Base-by-base conservation (phyloP, 1,140 invertebrate species). In the Berghia stephanieae region DNA sequence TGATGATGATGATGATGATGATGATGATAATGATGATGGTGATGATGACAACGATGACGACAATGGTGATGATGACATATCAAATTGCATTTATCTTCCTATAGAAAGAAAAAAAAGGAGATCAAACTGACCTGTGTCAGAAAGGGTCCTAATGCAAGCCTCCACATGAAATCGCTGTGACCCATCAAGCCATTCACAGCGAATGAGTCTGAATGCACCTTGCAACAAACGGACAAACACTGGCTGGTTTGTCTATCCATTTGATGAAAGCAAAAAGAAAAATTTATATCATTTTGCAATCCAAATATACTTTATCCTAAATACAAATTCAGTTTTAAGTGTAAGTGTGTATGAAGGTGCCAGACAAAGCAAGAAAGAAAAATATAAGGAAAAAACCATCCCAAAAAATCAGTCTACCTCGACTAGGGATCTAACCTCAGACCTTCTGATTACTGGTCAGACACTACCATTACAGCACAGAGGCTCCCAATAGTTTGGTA, bases 191-290 rank as follows among this genome's bases (percentile, higher is more conserved):
- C 96, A 98, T 78, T 92, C 91, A 89, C 95, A 97, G 84, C 97
- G 95, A 77, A 96, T 96, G 10, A 98, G 93, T 83, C 95, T 92
- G 90, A 96, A 97, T 68, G 95, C 95, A 31, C 95, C 95, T 91
- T 98, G 95, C 31, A 99, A 92, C 69, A 98, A 90, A 86, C 96
- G 94, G 63, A 98, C 95, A 91, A 98, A 98, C 87, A 98, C 96
- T 67, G 96, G 94, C 90, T 98, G 96, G 46, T 96, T 93, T 27
- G 96, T 96, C 74, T 76, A 31, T 5, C n/a, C n/a, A n/a, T n/a
- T n/a, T n/a, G n/a, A n/a, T n/a, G n/a, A n/a, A n/a, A n/a, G n/a
- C n/a, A n/a, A n/a, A n/a, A n/a, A n/a, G n/a, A n/a, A n/a, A n/a
- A n/a, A n/a, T n/a, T n/a, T n/a, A n/a, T n/a, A n/a, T n/a, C n/a